Evolutionary conservation across 2,797 vertebrate species (phyloP).

Genomic region (Poecile montanus): DNA sequence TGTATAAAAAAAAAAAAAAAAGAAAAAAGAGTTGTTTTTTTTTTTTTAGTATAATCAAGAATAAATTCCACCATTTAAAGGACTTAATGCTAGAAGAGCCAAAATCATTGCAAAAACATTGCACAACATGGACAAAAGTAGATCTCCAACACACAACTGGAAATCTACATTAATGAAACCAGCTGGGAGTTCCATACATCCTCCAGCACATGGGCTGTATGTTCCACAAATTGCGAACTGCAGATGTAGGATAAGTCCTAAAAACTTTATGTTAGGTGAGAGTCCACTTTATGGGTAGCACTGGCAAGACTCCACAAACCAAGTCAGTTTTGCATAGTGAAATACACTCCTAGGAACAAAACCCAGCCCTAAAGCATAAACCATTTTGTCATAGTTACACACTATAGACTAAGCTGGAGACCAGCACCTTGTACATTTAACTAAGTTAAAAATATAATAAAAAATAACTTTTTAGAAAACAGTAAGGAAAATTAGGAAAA

Average conservation of each 20-base stretch:
- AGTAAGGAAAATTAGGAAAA: background rate
- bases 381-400: background rate
- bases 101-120: constrained; percentile 28
- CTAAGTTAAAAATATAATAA: background rate
- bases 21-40: background rate
- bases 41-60: background rate
- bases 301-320: constrained; percentile 45
- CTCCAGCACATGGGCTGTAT: background rate
- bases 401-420: background rate
- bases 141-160: constrained; percentile 11
- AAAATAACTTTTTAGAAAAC: background rate
- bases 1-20: background rate
- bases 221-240: background rate
- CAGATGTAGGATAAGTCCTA: constrained; percentile 57
- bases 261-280: constrained; percentile 60
- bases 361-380: background rate
- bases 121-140: constrained; percentile 3
- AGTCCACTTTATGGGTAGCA: constrained; percentile 57
- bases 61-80: constrained; percentile 2
- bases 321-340: background rate
- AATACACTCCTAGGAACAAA: background rate
- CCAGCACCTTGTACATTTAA: background rate
- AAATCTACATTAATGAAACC: constrained; percentile 45
- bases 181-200: constrained; percentile 41
- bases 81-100: background rate